Evolutionary conservation across 2,797 vertebrate genomes (phyloP).

Genomic region (Poecilia picta): DNA sequence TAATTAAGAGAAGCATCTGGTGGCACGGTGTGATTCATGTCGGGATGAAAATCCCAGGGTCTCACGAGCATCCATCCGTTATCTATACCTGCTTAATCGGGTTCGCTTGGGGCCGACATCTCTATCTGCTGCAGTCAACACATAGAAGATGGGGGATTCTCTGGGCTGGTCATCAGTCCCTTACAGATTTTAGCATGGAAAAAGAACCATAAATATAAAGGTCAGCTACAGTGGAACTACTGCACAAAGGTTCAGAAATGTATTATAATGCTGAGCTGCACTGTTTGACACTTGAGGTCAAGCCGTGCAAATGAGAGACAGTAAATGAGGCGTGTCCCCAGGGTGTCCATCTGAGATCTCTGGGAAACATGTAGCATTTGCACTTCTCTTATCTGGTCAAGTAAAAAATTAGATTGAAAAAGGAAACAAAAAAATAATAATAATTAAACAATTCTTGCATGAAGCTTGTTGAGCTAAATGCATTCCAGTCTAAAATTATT

Average conservation of each 20-base stretch:
- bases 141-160: not conserved
- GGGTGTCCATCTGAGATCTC: slow-evolving; percentile 45
- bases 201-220: not conserved
- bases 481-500: not conserved
- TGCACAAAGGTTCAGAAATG: slow-evolving; percentile 57
- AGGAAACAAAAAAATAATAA: not conserved
- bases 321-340: slow-evolving; percentile 69
- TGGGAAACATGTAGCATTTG: slow-evolving; percentile 51
- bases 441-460: not conserved
- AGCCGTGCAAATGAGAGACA: slow-evolving; percentile 49
- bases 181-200: not conserved
- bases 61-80: slow-evolving; percentile 15
- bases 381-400: slow-evolving; percentile 5
- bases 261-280: slow-evolving; percentile 33
- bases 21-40: slow-evolving; percentile 41
- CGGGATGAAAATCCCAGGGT: slow-evolving; percentile 29
- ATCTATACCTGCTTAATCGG: slow-evolving; percentile 1
- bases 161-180: not conserved
- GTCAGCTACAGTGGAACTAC: slow-evolving; percentile 25
- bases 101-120: not conserved
- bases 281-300: slow-evolving; percentile 67
- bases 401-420: slow-evolving; percentile 13
- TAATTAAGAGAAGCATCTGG: slow-evolving; percentile 59
- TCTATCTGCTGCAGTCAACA: not conserved
- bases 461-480: slow-evolving; percentile 1